Percentiles rank a stretch among this genome's conserved stretches.
Evolutionary conservation across 2,888 invertebrate species (phyloP).

Genomic region (Plagodis dolabraria): DNA sequence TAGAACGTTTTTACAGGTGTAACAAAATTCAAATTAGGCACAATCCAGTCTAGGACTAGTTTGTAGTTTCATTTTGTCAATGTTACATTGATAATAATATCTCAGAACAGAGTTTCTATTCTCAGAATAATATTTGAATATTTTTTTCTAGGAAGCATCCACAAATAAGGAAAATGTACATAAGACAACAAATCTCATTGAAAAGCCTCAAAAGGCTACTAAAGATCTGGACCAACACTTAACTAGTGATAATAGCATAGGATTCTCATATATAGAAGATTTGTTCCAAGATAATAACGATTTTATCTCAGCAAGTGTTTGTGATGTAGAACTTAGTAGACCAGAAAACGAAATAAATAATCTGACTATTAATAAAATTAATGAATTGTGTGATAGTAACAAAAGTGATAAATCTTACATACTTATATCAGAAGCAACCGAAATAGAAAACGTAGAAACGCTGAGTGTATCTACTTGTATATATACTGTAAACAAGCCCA

Average conservation of each 20-base stretch:
- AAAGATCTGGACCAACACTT: conserved; percentile 17
- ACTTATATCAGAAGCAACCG: conserved; percentile 45
- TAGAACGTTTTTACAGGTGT: too few species aligned
- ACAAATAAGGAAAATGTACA: conserved; percentile 50
- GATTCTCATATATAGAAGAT: conserved; percentile 55
- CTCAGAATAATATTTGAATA: neutral
- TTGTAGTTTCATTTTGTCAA: too few species aligned
- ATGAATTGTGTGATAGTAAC: neutral
- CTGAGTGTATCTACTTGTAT: conserved; percentile 47
- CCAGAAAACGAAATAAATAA: neutral
- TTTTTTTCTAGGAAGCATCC: conserved; percentile 41
- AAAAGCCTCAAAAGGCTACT: conserved; percentile 26
- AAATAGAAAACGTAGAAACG: conserved; percentile 35
- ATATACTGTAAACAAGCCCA: conserved; percentile 47
- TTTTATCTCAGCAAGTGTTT: conserved; percentile 10
- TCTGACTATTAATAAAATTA: too few species aligned
- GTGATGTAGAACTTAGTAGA: conserved; percentile 7
- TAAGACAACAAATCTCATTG: conserved; percentile 38
- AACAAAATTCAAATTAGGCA: too few species aligned
- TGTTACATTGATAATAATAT: too few species aligned
- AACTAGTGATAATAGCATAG: conserved; percentile 43
- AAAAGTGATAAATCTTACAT: conserved; percentile 30
- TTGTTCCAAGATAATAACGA: conserved; percentile 30
- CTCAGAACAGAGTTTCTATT: too few species aligned
- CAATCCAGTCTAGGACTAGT: too few species aligned